Conservation (phyloP, 2,797 vertebrate species). For the Eulemur mongoz region DNA sequence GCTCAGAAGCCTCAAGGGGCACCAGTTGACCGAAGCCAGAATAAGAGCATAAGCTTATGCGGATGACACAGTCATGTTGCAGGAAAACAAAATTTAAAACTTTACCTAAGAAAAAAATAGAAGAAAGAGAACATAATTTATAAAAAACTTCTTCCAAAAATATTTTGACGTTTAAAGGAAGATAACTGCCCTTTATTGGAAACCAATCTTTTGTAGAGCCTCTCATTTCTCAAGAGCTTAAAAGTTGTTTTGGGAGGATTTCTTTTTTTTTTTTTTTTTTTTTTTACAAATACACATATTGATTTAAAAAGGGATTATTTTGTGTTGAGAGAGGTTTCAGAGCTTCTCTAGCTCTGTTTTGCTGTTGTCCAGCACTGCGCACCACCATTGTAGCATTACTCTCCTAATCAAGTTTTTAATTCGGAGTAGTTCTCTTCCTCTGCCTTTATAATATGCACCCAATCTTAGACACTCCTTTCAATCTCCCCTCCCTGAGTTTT, state of each 20-base stretch:
- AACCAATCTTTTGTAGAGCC: not conserved
- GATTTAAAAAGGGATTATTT: not conserved
- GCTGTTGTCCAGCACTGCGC: not conserved
- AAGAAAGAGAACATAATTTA: not conserved
- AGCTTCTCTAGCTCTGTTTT: not conserved
- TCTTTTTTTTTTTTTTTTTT: not conserved
- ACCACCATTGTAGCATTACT: not conserved
- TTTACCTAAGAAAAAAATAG: not conserved
- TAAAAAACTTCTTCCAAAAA: not conserved
- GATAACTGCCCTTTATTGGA: not conserved
- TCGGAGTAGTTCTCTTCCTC: not conserved
- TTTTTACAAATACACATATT: not conserved
- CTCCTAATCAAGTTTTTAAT: not conserved
- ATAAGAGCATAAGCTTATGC: not conserved
- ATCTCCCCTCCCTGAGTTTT: not conserved
- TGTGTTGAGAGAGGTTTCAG: not conserved
- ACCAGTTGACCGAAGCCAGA: not conserved
- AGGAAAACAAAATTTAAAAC: not conserved
- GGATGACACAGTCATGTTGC: not conserved
- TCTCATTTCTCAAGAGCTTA: not conserved
- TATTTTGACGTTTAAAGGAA: constrained; percentile 25
- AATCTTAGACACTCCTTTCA: not conserved
- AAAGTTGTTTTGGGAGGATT: not conserved
- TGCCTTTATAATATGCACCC: not conserved
- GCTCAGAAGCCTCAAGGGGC: not conserved